Conservation (phyloP, 2,797 vertebrate species). For the Neosalanx taihuensis region DNA sequence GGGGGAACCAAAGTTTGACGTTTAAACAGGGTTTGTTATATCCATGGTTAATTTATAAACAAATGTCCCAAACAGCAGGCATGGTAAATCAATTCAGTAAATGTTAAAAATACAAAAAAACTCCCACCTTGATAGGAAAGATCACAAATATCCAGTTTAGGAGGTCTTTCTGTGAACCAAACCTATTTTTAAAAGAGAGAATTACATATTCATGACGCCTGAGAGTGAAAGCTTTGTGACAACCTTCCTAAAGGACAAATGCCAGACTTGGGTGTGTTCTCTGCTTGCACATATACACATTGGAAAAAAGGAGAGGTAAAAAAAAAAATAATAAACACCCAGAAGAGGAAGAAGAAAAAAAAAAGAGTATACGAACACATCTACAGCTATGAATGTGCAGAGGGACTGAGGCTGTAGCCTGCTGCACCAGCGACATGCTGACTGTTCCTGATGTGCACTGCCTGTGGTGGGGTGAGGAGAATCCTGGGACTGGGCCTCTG, state of each 20-base stretch:
- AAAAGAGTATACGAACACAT: slow-evolving; percentile 41
- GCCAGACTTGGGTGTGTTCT: slow-evolving; percentile 70
- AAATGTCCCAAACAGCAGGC: slow-evolving; percentile 1
- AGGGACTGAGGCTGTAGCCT: slow-evolving; percentile 55
- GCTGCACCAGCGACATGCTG: slow-evolving; percentile 53
- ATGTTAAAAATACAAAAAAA: neutral
- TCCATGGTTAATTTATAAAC: slow-evolving; percentile 5
- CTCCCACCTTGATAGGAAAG: slow-evolving; percentile 1
- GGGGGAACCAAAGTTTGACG: neutral
- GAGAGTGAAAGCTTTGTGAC: slow-evolving; percentile 47
- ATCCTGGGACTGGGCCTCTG: slow-evolving; percentile 58
- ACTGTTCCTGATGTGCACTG: slow-evolving; percentile 64
- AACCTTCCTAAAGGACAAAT: slow-evolving; percentile 51
- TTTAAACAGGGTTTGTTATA: slow-evolving; percentile 5
- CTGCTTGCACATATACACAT: slow-evolving; percentile 52
- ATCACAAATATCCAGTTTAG: slow-evolving; percentile 10
- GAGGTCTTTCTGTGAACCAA: neutral
- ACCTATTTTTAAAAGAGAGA: slow-evolving; percentile 36
- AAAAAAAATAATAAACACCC: slow-evolving; percentile 23
- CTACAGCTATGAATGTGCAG: slow-evolving; percentile 77
- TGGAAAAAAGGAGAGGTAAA: slow-evolving; percentile 37
- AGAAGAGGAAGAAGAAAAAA: slow-evolving; percentile 31
- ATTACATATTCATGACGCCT: slow-evolving; percentile 36
- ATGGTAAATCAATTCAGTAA: neutral
- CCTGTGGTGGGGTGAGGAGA: slow-evolving; percentile 64